Conservation (phyloP, 2,113 vertebrate genomes). For the Microcebus lehilahytsara region DNA sequence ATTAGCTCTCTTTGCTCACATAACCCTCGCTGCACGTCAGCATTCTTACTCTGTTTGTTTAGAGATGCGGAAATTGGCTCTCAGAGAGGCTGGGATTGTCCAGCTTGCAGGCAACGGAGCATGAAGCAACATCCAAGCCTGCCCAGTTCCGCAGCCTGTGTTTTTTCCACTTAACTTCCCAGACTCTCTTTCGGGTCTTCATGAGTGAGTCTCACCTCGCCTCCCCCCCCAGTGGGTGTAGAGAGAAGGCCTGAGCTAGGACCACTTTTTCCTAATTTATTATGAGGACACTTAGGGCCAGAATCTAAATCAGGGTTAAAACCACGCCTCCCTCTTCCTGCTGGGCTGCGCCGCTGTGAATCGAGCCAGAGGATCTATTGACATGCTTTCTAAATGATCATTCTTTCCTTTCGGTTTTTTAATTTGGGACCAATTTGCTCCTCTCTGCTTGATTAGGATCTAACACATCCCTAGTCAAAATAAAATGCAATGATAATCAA, state of each 20-base stretch:
- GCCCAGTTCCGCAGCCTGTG: background rate
- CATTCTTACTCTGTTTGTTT: background rate
- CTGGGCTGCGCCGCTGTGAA: background rate
- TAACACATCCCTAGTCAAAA: constrained; percentile 8
- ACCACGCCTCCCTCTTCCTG: background rate
- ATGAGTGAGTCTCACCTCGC: background rate
- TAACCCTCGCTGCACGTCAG: fast-evolving
- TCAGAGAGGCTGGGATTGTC: background rate
- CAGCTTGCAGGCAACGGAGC: background rate
- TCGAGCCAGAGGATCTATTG: background rate
- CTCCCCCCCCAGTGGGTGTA: background rate
- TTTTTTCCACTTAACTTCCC: background rate
- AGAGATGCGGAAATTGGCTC: background rate
- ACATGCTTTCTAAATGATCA: background rate
- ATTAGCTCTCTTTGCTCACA: background rate
- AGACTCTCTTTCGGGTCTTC: background rate
- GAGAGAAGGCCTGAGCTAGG: background rate
- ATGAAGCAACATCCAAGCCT: background rate
- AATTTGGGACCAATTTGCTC: constrained; percentile 57
- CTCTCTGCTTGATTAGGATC: constrained; percentile 40
- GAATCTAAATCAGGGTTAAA: background rate
- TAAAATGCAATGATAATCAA: background rate
- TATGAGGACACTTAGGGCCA: background rate
- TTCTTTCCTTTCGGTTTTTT: constrained; percentile 5
- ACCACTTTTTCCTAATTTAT: background rate